These are phyloP conservation scores for Acanthiza pusilla DNA, from an alignment of 2,797 vertebrate genomes.

Conservation along the genomic window DNA sequence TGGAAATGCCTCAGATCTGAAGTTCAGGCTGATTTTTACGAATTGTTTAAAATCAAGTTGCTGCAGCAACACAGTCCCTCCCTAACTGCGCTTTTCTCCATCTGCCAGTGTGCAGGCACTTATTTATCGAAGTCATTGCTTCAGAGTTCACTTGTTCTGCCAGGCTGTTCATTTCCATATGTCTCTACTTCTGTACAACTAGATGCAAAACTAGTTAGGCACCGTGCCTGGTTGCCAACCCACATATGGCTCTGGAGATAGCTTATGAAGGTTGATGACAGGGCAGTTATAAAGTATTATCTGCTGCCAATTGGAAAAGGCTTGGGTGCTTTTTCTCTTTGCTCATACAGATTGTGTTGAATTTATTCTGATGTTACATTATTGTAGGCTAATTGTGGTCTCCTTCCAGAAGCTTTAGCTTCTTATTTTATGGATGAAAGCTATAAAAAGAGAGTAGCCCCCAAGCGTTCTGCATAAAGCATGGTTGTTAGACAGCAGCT, in stretches of 20 bases:
- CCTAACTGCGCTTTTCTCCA: slow-evolving; percentile 7
- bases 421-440: slow-evolving; percentile 13
- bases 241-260: background rate
- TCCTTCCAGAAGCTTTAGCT: slow-evolving; percentile 24
- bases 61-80: background rate
- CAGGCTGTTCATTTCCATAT: slow-evolving; percentile 46
- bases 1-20: background rate
- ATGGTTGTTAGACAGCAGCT: background rate
- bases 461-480: slow-evolving; percentile 6
- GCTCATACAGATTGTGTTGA: background rate
- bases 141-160: slow-evolving; percentile 39
- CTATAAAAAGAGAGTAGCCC: slow-evolving; percentile 27
- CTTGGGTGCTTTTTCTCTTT: background rate
- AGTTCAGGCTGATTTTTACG: background rate
- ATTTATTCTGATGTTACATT: slow-evolving; percentile 15
- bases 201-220: background rate
- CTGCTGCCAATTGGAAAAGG: background rate
- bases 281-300: slow-evolving; percentile 10
- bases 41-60: slow-evolving; percentile 1
- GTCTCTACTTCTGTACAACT: slow-evolving; percentile 23
- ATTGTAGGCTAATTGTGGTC: slow-evolving; percentile 13
- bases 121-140: slow-evolving; percentile 18
- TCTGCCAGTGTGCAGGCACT: slow-evolving; percentile 5
- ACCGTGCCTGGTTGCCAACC: background rate
- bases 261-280: background rate